Conservation (phyloP, 2,888 invertebrate species). For the Dasypogon diadema region DNA sequence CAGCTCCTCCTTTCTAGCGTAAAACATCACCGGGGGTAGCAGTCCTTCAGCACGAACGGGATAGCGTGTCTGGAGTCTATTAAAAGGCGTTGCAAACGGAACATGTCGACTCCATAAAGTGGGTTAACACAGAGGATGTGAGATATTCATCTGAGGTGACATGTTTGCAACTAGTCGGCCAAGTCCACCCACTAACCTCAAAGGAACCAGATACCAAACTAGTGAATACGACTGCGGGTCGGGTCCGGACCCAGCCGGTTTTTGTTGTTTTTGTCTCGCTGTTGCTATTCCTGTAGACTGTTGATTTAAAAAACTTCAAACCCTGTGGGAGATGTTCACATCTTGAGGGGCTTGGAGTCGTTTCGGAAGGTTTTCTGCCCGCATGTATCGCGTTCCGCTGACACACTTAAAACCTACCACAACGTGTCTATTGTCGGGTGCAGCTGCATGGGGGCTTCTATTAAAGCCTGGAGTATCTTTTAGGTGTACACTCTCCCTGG, state of each 20-base stretch:
- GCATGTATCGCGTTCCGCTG: neutral
- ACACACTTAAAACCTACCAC: neutral
- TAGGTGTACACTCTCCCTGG: neutral
- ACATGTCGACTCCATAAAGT: conserved; percentile 30
- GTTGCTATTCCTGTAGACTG: neutral
- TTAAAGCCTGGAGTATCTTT: neutral
- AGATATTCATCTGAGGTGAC: conserved; percentile 22
- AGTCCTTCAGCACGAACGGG: conserved; percentile 21
- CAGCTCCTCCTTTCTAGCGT: conserved; percentile 5
- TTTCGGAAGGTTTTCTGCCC: neutral
- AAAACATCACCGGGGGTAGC: neutral
- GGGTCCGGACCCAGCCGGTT: too few relatives aligned
- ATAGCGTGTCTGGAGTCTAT: conserved; percentile 15
- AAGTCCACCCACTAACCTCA: neutral
- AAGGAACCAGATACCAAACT: conserved; percentile 11
- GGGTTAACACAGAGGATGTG: conserved; percentile 26
- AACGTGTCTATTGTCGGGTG: neutral
- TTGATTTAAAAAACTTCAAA: conserved; percentile 24
- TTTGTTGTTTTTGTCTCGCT: neutral
- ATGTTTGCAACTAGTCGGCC: conserved; percentile 15
- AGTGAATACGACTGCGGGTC: neutral
- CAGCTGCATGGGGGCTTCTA: neutral
- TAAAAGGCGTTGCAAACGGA: conserved; percentile 30
- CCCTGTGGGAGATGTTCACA: neutral
- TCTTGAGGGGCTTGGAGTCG: neutral